A percentile compares a stretch with the other conserved stretches of the same genome.
phyloP scores from a whole-genome alignment of 2,113 vertebrate species.

The Psettodes erumei region DNA sequence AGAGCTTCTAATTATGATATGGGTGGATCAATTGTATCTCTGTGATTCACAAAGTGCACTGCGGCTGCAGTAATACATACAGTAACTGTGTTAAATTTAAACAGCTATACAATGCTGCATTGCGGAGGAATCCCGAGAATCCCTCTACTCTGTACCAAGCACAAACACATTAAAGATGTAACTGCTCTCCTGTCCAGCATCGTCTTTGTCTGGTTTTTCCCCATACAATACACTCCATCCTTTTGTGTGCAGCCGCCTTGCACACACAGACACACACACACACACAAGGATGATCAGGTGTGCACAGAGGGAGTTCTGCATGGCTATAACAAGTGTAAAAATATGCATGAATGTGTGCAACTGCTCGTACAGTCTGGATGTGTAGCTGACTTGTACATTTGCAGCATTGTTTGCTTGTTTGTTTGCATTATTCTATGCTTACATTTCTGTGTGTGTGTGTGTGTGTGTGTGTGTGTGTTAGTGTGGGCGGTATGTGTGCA shows the following conservation, averaged over 20 bases:
- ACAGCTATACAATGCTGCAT: conserved; percentile 67
- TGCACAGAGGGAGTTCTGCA: not conserved
- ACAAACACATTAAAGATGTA: conserved; percentile 51
- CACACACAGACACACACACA: too few relatives aligned
- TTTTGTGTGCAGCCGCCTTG: not conserved
- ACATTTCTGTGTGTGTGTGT: not conserved
- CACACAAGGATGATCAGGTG: not conserved
- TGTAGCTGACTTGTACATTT: conserved; percentile 1
- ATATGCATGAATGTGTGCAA: not conserved
- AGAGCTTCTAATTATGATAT: conserved; percentile 11
- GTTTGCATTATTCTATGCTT: conserved; percentile 8
- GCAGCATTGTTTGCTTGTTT: conserved; percentile 28
- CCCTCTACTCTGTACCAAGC: conserved; percentile 34
- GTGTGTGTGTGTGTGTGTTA: conserved; percentile 5
- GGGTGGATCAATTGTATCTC: conserved; percentile 13
- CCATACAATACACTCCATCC: not conserved
- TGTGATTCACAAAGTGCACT: conserved; percentile 18
- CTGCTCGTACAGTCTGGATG: conserved; percentile 8
- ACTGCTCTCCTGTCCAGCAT: conserved; percentile 31
- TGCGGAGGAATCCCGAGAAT: conserved; percentile 74
- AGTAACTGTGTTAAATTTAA: too few relatives aligned
- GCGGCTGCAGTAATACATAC: conserved; percentile 15
- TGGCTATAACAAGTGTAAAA: not conserved
- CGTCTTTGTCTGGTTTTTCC: conserved; percentile 1
- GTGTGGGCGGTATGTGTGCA: not conserved